Conservation (phyloP, 2,888 invertebrate species). For the Eumerus sabulonum region DNA sequence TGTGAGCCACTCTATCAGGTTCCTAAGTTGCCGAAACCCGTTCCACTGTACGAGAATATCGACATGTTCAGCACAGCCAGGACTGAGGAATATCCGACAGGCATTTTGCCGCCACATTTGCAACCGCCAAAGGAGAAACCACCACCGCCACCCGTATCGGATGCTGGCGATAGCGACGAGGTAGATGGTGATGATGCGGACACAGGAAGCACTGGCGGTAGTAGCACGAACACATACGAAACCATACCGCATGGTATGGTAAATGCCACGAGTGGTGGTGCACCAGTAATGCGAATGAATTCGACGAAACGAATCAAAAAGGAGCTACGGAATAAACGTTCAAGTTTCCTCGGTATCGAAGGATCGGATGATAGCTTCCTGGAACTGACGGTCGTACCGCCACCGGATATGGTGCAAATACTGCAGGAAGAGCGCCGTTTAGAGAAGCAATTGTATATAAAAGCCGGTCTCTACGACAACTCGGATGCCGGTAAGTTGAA, state of each 20-base stretch:
- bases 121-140: slow-evolving; percentile 93
- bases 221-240: slow-evolving; percentile 76
- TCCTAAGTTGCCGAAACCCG: slow-evolving; percentile 78
- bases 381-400: slow-evolving; percentile 84
- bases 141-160: slow-evolving; percentile 88
- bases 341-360: slow-evolving; percentile 92
- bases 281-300: slow-evolving; percentile 85
- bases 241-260: slow-evolving; percentile 72
- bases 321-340: slow-evolving; percentile 89
- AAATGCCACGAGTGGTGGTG: slow-evolving; percentile 69
- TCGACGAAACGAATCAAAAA: slow-evolving; percentile 92
- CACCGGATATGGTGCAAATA: slow-evolving; percentile 89
- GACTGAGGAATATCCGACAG: slow-evolving; percentile 80
- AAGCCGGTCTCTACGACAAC: slow-evolving; percentile 84
- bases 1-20: slow-evolving; percentile 78
- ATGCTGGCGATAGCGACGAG: slow-evolving; percentile 78
- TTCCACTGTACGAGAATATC: slow-evolving; percentile 83
- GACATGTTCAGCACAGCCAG: slow-evolving; percentile 80
- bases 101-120: slow-evolving; percentile 74
- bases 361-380: slow-evolving; percentile 86
- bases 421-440: slow-evolving; percentile 89
- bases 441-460: slow-evolving; percentile 88
- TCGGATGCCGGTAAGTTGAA: slow-evolving; percentile 81
- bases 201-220: slow-evolving; percentile 72
- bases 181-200: slow-evolving; percentile 69